Base-by-base conservation (phyloP, 2,113 vertebrate species). In the Morone saxatilis region DNA sequence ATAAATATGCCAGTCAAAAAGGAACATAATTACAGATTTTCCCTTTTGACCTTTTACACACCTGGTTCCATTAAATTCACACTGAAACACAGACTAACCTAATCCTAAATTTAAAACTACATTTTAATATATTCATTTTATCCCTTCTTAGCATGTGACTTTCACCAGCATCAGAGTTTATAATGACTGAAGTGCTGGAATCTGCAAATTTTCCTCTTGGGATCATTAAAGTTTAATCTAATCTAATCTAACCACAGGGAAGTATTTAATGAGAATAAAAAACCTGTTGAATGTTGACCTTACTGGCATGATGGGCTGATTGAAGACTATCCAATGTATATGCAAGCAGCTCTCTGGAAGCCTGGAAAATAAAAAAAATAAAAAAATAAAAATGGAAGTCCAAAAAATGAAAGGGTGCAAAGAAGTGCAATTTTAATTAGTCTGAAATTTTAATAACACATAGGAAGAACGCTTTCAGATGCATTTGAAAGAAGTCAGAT, bases 201-300 rank as follows among this genome's bases (percentile, higher is more conserved):
- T 51, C 47, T 66, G 45, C 9, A 66, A 71, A 70, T 31, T 31
- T 31, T 31, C 31, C 63, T 62, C 68, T 8, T 9, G 74, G 62
- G 68, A 43, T 78, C 79, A 78, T 86, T 82, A 82, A 74, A 50
- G 40, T 82, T 74, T 78, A 48, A 80, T 70, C 41, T 31, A 7
- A 63, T 81, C 61, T 54, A 66, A 74, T 78, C 47, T 63, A 43
- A 71, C 65, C 79, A 67, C 79, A 71, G 76, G 71, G 61, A 67
- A 43, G 31, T 51, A 54, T 31, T 76, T 82, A 82, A 85, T 80
- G 76, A 88, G 83, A 79, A 67, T 53, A 5, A 53, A 61, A 31
- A 70, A 71, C 51, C 2, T 70, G 57, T 72, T 85, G 57, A 68
- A 85, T 79, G 5, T 16, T 68, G 71, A 85, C 72, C 76, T 80